Conservation (phyloP, 2,888 invertebrate genomes). For the Xestobium rufovillosum region DNA sequence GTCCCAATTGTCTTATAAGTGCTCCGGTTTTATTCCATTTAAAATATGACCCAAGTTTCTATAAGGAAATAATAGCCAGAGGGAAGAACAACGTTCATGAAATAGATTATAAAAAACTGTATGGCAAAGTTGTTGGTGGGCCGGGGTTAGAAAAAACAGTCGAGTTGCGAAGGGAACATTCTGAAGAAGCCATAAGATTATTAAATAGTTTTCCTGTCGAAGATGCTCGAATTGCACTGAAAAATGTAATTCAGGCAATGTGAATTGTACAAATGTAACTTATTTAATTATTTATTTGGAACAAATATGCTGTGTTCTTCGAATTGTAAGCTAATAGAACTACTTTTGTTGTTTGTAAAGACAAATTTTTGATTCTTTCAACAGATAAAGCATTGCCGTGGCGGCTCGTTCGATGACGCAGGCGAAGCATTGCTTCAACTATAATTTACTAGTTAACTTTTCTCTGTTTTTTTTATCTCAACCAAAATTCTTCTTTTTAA, state of each 20-base stretch:
- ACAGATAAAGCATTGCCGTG: too few relatives aligned
- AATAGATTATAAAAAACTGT: conserved; percentile 52
- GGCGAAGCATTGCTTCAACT: too few relatives aligned
- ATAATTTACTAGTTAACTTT: too few relatives aligned
- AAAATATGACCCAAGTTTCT: conserved; percentile 59
- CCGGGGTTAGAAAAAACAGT: conserved; percentile 66
- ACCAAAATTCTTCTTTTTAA: too few relatives aligned
- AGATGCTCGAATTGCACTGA: conserved; percentile 72
- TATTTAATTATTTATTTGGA: too few relatives aligned
- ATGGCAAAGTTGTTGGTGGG: conserved; percentile 42
- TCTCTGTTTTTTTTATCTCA: too few relatives aligned
- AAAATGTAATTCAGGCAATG: conserved; percentile 68
- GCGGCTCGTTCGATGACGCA: too few relatives aligned
- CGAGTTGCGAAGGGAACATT: conserved; percentile 63
- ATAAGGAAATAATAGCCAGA: conserved; percentile 57
- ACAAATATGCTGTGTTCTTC: too few relatives aligned
- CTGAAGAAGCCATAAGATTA: conserved; percentile 61
- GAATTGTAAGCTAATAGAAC: too few relatives aligned
- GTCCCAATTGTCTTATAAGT: conserved; percentile 61
- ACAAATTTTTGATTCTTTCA: too few relatives aligned
- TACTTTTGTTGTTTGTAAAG: too few relatives aligned
- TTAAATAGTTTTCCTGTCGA: conserved; percentile 66
- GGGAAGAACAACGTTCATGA: conserved; percentile 50
- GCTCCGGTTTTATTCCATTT: conserved; percentile 78
- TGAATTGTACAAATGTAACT: too few relatives aligned